A percentile compares a stretch with the other conserved stretches of the same genome.
These are phyloP conservation scores for Pollimyrus isidori DNA, from an alignment of 2,113 vertebrate genomes.

Conservation along the genomic window DNA sequence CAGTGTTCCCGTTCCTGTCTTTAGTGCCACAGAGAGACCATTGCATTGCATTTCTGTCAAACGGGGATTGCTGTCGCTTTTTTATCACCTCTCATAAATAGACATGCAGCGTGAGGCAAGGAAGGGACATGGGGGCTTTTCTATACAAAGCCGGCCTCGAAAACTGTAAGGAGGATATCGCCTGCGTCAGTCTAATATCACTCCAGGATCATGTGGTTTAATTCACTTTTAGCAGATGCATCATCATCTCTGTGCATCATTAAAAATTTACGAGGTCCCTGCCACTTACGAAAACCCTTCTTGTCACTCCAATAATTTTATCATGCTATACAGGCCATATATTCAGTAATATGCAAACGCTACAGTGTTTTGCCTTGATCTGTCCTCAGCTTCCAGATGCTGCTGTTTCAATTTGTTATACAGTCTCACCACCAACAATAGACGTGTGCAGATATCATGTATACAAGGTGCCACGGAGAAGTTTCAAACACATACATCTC, in stretches of 20 bases:
- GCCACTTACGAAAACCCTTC: not conserved
- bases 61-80: not conserved
- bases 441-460: not conserved
- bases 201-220: not conserved
- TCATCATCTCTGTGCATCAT: not conserved
- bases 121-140: not conserved
- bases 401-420: not conserved
- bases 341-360: not conserved
- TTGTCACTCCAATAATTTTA: slow-evolving; percentile 1
- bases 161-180: not conserved
- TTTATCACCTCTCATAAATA: not conserved
- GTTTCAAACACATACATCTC: not conserved
- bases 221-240: not conserved
- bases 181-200: not conserved
- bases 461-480: not conserved
- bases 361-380: not conserved
- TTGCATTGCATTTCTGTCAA: not conserved
- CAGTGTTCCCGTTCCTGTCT: too few relatives aligned
- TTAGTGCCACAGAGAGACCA: not conserved
- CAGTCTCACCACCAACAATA: not conserved
- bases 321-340: not conserved
- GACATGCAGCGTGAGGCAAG: not conserved
- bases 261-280: not conserved
- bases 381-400: not conserved
- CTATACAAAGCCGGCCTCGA: not conserved